Evolutionary conservation across 2,113 vertebrate genomes (phyloP), one percentile per base, ranked within the genome.

Genomic region (Puntigrus tetrazona): DNA sequence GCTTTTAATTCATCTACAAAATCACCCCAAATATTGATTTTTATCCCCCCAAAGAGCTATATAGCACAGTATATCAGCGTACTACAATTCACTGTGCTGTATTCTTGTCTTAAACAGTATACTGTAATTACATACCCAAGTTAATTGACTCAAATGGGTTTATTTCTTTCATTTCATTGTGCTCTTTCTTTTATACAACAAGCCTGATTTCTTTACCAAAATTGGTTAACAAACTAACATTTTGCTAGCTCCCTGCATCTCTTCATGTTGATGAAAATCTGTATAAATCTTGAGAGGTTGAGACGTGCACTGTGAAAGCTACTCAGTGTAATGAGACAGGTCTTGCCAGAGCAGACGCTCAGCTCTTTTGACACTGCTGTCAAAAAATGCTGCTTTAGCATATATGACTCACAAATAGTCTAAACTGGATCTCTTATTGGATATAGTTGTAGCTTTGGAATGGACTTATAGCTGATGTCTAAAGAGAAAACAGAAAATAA

Each of bases 301-400:
- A 90, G 84, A 86, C 81, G 84, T 78, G 86, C 29, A 82, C 78
- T 83, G 85, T 90, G 89, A 92, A 92, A 93, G 88, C 91, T 93
- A 94, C 92, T 94, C 89, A 91, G 84, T 83, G 89, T 94, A 93
- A 95, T 95, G 92, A 93, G 91, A 92, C 88, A 83, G 27, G 59
- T 89, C 87, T 89, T 91, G 92, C 91, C 92, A 93, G 89, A 87
- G 81, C 50, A 78, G 83, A 76, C 84, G 76, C 85, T 84, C 81
- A 80, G 87, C 90, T 90, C 78, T 87, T 91, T 88, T 88, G 86
- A 91, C 87, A 81, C 87, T 50, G 65, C 88, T 93, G 91, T 94
- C 91, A 94, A 31, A 91, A 93, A 89, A 92, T 93, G 92, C 94
- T 94, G 90, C 73, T 90, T 86, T 61, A 91, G 92, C 92, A 93